Percentiles rank a stretch among this genome's conserved stretches.
Evolutionary conservation across 1,140 invertebrate genomes (phyloP).

Genomic region (Lepidurus arcticus): DNA sequence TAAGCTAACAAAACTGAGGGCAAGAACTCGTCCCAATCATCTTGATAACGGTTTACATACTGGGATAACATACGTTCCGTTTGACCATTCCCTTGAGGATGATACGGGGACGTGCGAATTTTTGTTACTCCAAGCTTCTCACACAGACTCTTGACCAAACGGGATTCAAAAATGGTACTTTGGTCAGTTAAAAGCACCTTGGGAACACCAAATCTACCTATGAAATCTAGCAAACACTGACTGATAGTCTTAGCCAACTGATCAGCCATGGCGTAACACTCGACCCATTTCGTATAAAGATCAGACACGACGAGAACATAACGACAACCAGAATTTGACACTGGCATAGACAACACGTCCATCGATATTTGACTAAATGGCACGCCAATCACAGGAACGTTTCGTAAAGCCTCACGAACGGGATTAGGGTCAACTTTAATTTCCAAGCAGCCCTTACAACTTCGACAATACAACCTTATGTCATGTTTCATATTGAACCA

Average conservation of each 20-base stretch:
- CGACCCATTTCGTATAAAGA: neutral
- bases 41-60: neutral
- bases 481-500: too few species aligned
- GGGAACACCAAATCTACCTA: constrained; percentile 37
- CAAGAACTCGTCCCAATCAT: constrained; percentile 7
- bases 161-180: constrained; percentile 32
- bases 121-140: constrained; percentile 34
- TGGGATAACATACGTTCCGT: constrained; percentile 38
- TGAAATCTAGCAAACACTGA: neutral
- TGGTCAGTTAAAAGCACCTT: constrained; percentile 38
- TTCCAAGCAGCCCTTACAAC: too few species aligned
- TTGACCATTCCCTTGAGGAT: constrained; percentile 36
- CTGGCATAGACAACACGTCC: too few species aligned
- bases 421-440: too few species aligned
- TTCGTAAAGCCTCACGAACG: too few species aligned
- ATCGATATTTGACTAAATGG: too few species aligned
- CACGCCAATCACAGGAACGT: too few species aligned
- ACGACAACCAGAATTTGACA: too few species aligned
- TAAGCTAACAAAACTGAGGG: too few species aligned
- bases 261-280: neutral
- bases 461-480: too few species aligned
- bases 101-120: constrained; percentile 36
- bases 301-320: constrained; percentile 22
- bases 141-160: constrained; percentile 34
- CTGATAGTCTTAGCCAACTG: constrained; percentile 6